phyloP scores from a whole-genome alignment of 2,797 vertebrate genomes.

The Falco rusticolus region DNA sequence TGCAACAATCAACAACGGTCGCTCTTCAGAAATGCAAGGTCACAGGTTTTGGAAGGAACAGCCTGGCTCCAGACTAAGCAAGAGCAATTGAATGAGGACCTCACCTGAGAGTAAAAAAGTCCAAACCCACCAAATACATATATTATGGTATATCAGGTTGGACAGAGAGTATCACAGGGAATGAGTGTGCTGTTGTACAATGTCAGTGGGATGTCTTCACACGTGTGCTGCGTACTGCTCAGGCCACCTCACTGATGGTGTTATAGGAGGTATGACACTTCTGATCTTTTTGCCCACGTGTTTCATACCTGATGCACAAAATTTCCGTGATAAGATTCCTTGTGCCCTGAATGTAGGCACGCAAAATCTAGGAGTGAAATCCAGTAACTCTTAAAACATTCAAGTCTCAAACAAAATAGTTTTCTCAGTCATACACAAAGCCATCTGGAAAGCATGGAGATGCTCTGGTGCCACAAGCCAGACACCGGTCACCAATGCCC shows the following conservation, averaged over 20 bases:
- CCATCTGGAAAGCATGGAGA: neutral
- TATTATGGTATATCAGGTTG: no score
- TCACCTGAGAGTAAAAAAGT: neutral
- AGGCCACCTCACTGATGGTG: neutral
- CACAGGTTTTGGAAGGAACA: neutral
- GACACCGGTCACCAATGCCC: neutral
- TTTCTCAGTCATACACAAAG: neutral
- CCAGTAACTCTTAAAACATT: neutral
- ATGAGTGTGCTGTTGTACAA: neutral
- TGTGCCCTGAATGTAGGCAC: neutral
- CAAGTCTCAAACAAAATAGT: neutral
- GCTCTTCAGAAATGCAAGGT: neutral
- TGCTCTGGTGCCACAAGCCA: rapidly evolving
- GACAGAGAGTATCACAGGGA: neutral
- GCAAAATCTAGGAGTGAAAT: neutral
- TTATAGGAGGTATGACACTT: neutral
- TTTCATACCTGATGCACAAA: neutral
- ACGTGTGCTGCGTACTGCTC: neutral
- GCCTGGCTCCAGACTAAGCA: neutral
- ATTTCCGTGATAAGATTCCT: neutral
- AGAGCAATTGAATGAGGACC: neutral
- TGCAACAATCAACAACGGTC: rapidly evolving
- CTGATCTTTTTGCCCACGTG: neutral
- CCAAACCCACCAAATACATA: no score
- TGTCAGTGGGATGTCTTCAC: neutral